Base-by-base conservation (phyloP, 2,888 invertebrate genomes). In the Marronus borbonicus region DNA sequence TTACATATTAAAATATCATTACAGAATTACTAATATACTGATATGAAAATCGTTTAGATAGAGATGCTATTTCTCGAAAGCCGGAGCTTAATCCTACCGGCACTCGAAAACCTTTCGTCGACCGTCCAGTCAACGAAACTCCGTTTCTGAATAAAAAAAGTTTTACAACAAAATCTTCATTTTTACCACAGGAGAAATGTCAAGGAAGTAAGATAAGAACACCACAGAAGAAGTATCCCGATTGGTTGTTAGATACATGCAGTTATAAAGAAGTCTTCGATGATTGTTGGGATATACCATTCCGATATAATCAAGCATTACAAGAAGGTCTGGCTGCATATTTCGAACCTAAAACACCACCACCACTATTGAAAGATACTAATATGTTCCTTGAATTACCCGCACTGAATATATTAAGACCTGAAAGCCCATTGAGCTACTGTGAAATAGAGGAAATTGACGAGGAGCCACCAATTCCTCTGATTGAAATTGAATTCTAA, bases 101-200 rank as follows among this genome's bases (percentile, higher is more conserved):
- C 24, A 69, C 80, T 10, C 77, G 85, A 69, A 84, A 84, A 80
- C 84, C 85, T 8, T 84, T 85, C 70, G 76, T 79, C 5, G 85
- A 85, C 76, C 81, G 82, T 76, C 80, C 83, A 64, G 83, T 85
- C 0, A 85, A 85, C 75, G 80, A 80, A 28, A 78, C 31, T 12
- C 65, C 60, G 10, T 64, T 64, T 24, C 66, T 31, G 39, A 74
- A 28, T 44, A 60, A 74, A 5, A 60, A 74, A 12, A 49, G 24
- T 20, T 74, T 39, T 14, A 60, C 60, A 12, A 24, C 52, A 74
- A 62, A 83, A 72, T 78, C 76, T 77, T 12, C 66, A 74, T 28
- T 80, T 79, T 62, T 52, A 76, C 20, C 80, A 75, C 76, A 60
- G 44, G 55, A 49, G 66, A 65, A 49, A 80, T 12, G 49, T 62